phyloP scores from a whole-genome alignment of 2,113 vertebrate species.

The Aegotheles bennettii region DNA sequence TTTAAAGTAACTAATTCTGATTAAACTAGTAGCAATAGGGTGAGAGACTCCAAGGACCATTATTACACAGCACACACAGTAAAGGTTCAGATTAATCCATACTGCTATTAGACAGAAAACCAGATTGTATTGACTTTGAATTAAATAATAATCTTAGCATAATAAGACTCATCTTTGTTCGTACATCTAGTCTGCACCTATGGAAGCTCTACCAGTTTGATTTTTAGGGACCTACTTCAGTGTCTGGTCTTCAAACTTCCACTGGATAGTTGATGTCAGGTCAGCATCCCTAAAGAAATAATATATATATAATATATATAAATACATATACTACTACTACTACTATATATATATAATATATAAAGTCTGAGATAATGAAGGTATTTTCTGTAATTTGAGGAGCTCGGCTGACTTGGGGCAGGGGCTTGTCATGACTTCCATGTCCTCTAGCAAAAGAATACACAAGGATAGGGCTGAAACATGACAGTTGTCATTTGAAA shows the following conservation, averaged over 20 bases:
- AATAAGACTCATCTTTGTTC: neutral
- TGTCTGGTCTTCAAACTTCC: neutral
- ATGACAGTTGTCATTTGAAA: neutral
- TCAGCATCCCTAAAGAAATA: neutral
- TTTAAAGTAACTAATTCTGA: neutral
- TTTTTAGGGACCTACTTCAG: neutral
- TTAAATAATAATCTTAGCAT: neutral
- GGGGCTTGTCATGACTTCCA: neutral
- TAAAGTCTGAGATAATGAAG: neutral
- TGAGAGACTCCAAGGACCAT: neutral
- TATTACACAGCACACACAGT: neutral
- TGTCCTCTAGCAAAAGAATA: neutral
- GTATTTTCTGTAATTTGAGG: neutral
- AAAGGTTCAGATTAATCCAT: neutral
- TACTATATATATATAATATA: no score
- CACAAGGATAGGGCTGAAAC: neutral
- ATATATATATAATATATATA: no score
- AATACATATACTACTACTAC: no score
- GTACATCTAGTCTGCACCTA: neutral
- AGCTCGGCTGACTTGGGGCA: neutral
- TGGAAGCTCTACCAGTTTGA: neutral
- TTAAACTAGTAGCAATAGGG: neutral
- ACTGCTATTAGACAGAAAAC: neutral
- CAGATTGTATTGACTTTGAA: neutral
- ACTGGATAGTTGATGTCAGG: no score